A percentile compares a stretch with the other conserved stretches of the same genome.
Evolutionary conservation across 2,797 vertebrate genomes (phyloP).

Genomic region (Linurgus olivaceus): DNA sequence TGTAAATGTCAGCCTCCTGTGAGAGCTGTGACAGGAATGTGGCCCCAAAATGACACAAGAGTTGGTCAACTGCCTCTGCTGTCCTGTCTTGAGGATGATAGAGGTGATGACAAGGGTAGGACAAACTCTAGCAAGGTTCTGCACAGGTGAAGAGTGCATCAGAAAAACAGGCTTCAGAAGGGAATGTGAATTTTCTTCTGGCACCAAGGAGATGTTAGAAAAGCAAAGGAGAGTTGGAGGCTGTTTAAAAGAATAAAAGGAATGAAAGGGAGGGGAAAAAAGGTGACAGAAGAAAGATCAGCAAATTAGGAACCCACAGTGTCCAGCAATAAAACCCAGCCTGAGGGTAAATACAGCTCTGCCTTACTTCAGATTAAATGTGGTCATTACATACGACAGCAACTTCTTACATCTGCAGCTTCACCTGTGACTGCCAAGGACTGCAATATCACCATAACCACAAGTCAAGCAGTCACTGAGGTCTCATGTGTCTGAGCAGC

Average conservation of each 20-base stretch:
- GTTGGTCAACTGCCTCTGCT: background rate
- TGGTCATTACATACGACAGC: background rate
- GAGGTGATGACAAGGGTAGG: background rate
- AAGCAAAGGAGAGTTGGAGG: background rate
- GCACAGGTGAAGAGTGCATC: background rate
- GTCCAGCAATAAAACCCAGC: background rate
- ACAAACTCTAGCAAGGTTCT: background rate
- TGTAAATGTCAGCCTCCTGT: background rate
- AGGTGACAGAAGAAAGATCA: background rate
- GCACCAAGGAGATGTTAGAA: background rate
- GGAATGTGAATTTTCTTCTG: background rate
- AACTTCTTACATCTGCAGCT: background rate
- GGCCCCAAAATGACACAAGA: background rate
- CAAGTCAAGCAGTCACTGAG: background rate
- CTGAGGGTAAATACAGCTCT: background rate
- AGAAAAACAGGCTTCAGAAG: background rate
- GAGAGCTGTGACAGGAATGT: accelerated
- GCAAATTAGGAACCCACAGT: background rate
- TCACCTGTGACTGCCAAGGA: background rate
- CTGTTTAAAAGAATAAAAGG: background rate
- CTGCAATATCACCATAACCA: background rate
- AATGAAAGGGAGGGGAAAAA: background rate
- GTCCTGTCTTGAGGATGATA: background rate
- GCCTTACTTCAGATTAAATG: background rate
- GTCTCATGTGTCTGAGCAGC: background rate